Percentiles rank a stretch among this genome's conserved stretches.
These are phyloP conservation scores for Antheraea assamensis DNA, from an alignment of 2,888 invertebrate genomes.

Conservation along the genomic window DNA sequence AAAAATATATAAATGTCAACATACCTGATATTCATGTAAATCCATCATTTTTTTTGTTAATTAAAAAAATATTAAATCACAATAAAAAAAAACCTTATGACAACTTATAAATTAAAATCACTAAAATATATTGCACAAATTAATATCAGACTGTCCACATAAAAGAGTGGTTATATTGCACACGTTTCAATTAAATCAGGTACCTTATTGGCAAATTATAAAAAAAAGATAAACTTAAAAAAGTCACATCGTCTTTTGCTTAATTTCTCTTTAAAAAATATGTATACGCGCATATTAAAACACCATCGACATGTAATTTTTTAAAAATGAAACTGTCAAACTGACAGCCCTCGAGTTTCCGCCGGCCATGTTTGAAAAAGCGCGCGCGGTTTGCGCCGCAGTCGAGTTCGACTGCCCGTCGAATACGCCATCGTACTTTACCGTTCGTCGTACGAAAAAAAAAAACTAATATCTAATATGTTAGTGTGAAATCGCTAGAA, in stretches of 20 bases:
- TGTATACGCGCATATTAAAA: neutral
- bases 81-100: slow-evolving; percentile 40
- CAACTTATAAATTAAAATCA: slow-evolving; percentile 31
- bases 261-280: neutral
- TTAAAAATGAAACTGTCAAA: slow-evolving; percentile 33
- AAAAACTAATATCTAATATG: slow-evolving; percentile 55
- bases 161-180: slow-evolving; percentile 66
- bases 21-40: slow-evolving; percentile 76
- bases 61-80: slow-evolving; percentile 31
- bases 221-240: slow-evolving; percentile 27
- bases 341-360: slow-evolving; percentile 42
- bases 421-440: slow-evolving; percentile 26
- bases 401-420: slow-evolving; percentile 37
- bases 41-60: slow-evolving; percentile 59
- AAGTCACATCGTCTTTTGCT: slow-evolving; percentile 40
- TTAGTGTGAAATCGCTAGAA: slow-evolving; percentile 72
- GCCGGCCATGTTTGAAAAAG: slow-evolving; percentile 41
- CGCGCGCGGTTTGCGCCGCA: slow-evolving; percentile 52
- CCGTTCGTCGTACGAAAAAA: slow-evolving; percentile 20
- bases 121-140: slow-evolving; percentile 66
- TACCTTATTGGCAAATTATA: slow-evolving; percentile 46
- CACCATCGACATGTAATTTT: slow-evolving; percentile 1
- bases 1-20: slow-evolving; percentile 28
- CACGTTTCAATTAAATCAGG: slow-evolving; percentile 58
- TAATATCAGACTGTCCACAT: slow-evolving; percentile 69